Base-by-base conservation (phyloP, 2,888 invertebrate genomes). In the Geotrupes spiniger region DNA sequence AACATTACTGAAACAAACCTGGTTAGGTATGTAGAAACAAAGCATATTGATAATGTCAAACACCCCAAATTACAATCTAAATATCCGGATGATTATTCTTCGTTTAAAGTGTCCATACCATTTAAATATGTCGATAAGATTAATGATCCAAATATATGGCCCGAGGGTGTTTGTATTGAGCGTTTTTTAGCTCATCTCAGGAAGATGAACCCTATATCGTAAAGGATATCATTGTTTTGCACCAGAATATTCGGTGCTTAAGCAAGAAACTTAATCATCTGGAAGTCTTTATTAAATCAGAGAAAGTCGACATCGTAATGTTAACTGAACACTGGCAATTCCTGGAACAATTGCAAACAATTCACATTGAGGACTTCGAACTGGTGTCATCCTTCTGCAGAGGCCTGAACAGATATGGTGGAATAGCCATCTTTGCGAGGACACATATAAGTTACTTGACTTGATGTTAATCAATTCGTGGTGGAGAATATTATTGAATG, bases 241-340 rank as follows among this genome's bases (percentile, higher is more conserved):
- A 40, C 8, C 27, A 40, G 15, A 40, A 40, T 26, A 28, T 40
- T 12, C 27, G 40, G 5, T 40, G 14, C 28, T n/a, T 40, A 11
- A 9, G 14, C 11, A 40, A 40, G 21, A 21, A n/a, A n/a, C n/a
- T 21, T 21, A 21, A 3, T 21, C 3, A 21, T 4, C 6, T 21
- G 6, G 21, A 21, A 6, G 6, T 21, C 21, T 21, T 21, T 21
- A 21, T 21, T 21, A 21, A 21, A 21, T 21, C 6, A 6, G 3
- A 4, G 21, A 21, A 21, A 4, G 21, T 21, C 21, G 21, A 21
- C 6, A 21, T 21, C 6, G n/a, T 21, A 6, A 3, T 21, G 4
- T 21, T 21, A 21, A 21, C 21, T 21, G 21, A 21, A 6, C 21
- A 21, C 21, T 21, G 21, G 21, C 21, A 21, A 21, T 21, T 3